Evolutionary conservation across 2,797 vertebrate genomes (phyloP), one percentile per base, ranked within the genome.

Genomic region (Gymnothorax reevesii): DNA sequence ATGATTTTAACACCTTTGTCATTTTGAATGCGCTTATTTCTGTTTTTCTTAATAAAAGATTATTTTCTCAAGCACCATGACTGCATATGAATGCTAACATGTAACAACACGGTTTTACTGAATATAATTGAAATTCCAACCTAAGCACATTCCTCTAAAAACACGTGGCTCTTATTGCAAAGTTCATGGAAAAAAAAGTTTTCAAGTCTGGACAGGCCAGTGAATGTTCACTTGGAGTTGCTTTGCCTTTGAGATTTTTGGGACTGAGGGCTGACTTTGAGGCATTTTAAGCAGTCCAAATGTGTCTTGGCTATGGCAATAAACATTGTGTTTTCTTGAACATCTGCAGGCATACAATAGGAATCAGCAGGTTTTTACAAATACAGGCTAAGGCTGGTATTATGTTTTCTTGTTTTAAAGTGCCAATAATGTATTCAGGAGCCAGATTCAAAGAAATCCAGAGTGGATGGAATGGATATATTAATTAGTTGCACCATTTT

Each of bases 141-240:
- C 55, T 22, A 80, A 10, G 42, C 71, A 73, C 71, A 75, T 75
- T 80, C 77, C 77, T n/a, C 0, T 20, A 49, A 80, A 54, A 80
- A 49, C 49, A 8, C 2, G 22, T 80, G 25, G 8, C 52, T 4
- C 20, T n/a, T 54, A n/a, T n/a, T n/a, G 9, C 77, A 13, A 42
- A 73, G 42, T 73, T 17, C 42, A n/a, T 33, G 42, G 52, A 86
- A 8, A 20, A 22, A 27, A 27, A 10, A 6, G 64, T 49, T 59
- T 83, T 83, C 86, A 75, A 71, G 86, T 83, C 22, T 54, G 57
- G 80, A 86, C 86, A 83, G 22, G 86, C 82, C 52, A 71, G 13
- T 57, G 62, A 73, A 86, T 83, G 86, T 83, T 86, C 64, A 69
- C 64, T 71, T 55, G 64, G 64, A 25, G 77, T 59, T 52, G 9